A percentile compares a stretch with the other conserved stretches of the same genome.
These are phyloP conservation scores for Ceratina australensis DNA, from an alignment of 1,140 invertebrate genomes.

Conservation along the genomic window DNA sequence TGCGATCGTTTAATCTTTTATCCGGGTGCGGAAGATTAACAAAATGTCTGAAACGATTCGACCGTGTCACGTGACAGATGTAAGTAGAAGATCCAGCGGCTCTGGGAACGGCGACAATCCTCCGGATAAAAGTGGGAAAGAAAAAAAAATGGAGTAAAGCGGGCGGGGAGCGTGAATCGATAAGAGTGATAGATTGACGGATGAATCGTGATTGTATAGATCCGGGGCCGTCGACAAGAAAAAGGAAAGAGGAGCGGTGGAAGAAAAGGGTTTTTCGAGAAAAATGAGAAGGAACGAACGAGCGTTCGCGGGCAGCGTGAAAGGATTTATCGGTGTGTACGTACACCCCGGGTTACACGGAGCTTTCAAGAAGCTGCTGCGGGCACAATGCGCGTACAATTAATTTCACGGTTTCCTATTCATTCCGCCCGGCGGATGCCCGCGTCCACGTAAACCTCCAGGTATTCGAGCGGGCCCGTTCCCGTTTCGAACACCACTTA, in stretches of 20 bases:
- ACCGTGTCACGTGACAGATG: neutral
- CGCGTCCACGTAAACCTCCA: neutral
- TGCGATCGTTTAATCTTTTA: too few species aligned
- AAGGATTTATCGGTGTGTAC: conserved; percentile 21
- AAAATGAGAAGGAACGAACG: conserved; percentile 23
- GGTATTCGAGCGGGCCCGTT: neutral
- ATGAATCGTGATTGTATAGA: conserved; percentile 41
- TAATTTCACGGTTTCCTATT: conserved; percentile 21
- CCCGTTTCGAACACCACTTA: conserved; percentile 11
- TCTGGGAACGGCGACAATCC: neutral
- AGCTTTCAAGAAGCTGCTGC: neutral
- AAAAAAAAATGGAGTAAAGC: conserved; percentile 3
- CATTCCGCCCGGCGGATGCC: neutral
- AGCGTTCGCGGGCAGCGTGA: neutral
- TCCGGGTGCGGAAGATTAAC: too few species aligned
- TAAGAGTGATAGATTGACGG: conserved; percentile 41
- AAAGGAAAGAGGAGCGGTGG: neutral
- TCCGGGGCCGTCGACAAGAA: conserved; percentile 18
- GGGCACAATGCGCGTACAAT: conserved; percentile 16
- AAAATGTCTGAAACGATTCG: too few species aligned
- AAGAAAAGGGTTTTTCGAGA: conserved; percentile 1
- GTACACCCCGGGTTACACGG: neutral
- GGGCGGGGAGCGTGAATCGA: conserved; percentile 14
- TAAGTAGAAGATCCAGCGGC: neutral
- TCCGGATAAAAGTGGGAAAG: neutral